Evolutionary conservation across 2,797 vertebrate genomes (phyloP), one percentile per base, ranked within the genome.

Genomic region (Malurus leucopterus): DNA sequence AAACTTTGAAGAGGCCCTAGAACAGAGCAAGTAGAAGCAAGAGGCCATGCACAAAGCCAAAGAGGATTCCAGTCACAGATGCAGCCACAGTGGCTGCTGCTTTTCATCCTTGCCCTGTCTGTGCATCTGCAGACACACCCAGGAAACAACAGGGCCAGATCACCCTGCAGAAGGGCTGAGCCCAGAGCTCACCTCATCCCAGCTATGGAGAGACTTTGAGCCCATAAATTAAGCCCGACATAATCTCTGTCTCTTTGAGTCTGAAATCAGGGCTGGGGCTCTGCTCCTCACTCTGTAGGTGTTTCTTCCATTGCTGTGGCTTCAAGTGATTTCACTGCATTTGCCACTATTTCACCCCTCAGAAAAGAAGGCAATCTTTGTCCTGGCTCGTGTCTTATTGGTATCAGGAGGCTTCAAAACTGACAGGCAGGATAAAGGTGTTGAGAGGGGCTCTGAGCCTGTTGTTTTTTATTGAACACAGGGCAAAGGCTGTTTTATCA

Each of bases 371-470:
- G 41, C 32, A 67, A 24, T 24, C 65, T 82, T 82, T 86, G 81
- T 88, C 83, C 74, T 92, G 77, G 26, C 50, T 71, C 34, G 16
- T 84, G 83, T 29, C 77, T 82, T 73, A 82, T 8, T 15, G 2
- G 30, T 88, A 53, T 58, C 85, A 79, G 47, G 85, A 89, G 59
- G 36, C 20, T 83, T 91, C 58, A 38, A 32, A 84, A 53, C 32
- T 84, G 89, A 73, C 87, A 93, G 68, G 40, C 74, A 76, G 61
- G 83, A 84, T 71, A 89, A 92, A 92, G 77, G 81, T 91, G 91
- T 84, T 92, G 89, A 88, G 93, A 68, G 58, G 30, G 86, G 29
- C 47, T 91, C 89, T 3, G 51, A 89, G 85, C 54, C 75, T 53
- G 50, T 46, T 84, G 65, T 70, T 88, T 65, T 88, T 88, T 88